Base-by-base conservation (phyloP, 2,888 invertebrate species). In the Ethmia dodecea region DNA sequence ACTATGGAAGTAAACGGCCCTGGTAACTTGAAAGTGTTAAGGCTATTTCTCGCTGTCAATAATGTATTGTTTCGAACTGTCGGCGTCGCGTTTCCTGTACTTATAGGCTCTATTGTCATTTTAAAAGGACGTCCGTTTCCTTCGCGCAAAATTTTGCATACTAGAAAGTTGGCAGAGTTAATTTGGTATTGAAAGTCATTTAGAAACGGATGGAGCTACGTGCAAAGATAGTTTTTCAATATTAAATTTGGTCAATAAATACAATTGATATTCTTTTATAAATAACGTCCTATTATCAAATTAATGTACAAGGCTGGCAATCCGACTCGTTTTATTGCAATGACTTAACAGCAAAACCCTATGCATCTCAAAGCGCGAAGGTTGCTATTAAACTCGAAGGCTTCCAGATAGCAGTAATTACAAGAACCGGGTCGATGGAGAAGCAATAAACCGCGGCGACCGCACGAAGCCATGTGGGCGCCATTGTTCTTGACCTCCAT, bases 41-140 rank as follows among this genome's bases (percentile, higher is more conserved):
- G 31, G 28, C 26, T 35, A 27, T 31, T 43, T 40, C 45, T 47
- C 53, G 60, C 55, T 61, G 55, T 58, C 54, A 48, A 43, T 51
- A 48, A 42, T 45, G 55, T 54, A 75, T 76, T 75, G 76, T 77
- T 60, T 58, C 64, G 49, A 54, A 55, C 51, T 45, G n/a, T 38
- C 47, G 66, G 58, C 60, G 65, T 52, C 67, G 47, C 48, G 61
- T 70, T 78, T 80, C 77, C 74, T 75, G 69, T 52, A 60, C 52
- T 57, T 53, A 50, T 50, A 47, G 52, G 52, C 58, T 55, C 59
- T 55, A 16, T 10, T 16, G 57, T n/a, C n/a, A 65, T 44, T 56
- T 47, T 45, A 45, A 52, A 60, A 76, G 83, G 83, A 83, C 61
- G 61, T 84, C 83, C 83, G 83, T 66, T 84, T 83, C 83, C 83